Base-by-base conservation (phyloP, 2,797 vertebrate species). In the Notolepis coatsorum region DNA sequence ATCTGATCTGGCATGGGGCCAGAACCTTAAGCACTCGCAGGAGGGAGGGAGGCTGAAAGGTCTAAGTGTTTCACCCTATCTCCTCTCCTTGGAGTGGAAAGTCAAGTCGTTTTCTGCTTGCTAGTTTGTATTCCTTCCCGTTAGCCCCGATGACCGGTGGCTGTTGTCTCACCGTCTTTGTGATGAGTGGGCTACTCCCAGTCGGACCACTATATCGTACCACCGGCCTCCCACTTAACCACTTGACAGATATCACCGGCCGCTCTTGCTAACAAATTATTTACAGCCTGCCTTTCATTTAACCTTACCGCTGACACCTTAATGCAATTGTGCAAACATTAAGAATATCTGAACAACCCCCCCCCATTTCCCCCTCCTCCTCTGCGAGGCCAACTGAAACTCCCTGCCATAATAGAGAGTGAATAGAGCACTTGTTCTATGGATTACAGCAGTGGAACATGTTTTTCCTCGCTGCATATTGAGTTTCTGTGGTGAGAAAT, bases 1-100 rank as follows among this genome's bases (percentile, higher is more conserved):
- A 20, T 86, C 81, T 74, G 75, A 90, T 88, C 71, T 91, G 88
- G 86, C 77, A 30, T 21, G 0, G 4, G 47, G 77, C 87, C 85
- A 31, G 1, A 59, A 45, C 53, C 66, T 52, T 43, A 59, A 72
- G 68, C 63, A 76, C 72, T 65, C 61, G 31, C 3, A 62, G 66
- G 69, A 73, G 49, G 57, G 38, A 47, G 51, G 21, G 37, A 27
- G 57, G 24, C 68, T 61, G 63, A 80, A 50, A 74, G 64, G 73
- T 79, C 65, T 73, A n/a, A 56, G 66, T 61, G 67, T 75, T 79
- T 82, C 61, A 57, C 65, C 42, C 24, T 21, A 31, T 45, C 47
- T 33, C 69, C 58, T 38, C 51, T n/a, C 41, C 43, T 54, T 70
- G 46, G 60, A 47, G 38, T 71, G 7, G 33, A 71, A 64, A 25